Evolutionary conservation across 2,797 vertebrate genomes (phyloP), one percentile per base, ranked within the genome.

Genomic region (Leptatherina wallacei): DNA sequence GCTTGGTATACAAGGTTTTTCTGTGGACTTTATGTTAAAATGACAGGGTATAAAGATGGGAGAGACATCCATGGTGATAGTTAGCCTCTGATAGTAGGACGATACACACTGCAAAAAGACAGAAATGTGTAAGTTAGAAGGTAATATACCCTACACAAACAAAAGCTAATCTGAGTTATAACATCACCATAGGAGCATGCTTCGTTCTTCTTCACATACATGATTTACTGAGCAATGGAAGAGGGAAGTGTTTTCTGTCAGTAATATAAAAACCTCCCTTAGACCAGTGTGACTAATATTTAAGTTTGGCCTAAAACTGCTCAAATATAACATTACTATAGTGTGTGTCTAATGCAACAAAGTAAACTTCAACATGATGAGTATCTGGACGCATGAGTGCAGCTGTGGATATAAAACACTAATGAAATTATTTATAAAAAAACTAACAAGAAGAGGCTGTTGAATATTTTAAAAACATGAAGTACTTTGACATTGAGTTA

Each of bases 31-130:
- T 66, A 69, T 82, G 30, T 57, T 82, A 30, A 84, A 74, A 77
- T 75, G 73, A 82, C 61, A 75, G 85, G 78, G 78, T 58, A 79
- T 64, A 74, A 69, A 77, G 54, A 61, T 57, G 6, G 32, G 73
- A 71, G 71, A 61, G 77, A 84, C 73, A 74, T 90, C 95, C 96
- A 96, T 97, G 73, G 77, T 94, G 92, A 78, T 40, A 3, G 81
- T 64, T 63, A 89, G 78, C 67, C 73, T 85, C 75, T 66, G 88
- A 78, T 83, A n/a, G 44, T 47, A 47, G 20, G 44, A n/a, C 20
- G 90, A 87, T 88, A 69, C 91, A 93, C 91, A 75, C 95, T 95
- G 92, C 29, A 88, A 88, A 81, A 71, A 75, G 29, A 87, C 32
- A 88, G 0, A 80, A 59, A 71, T 13, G 29, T 9, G 69, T 1